phyloP scores from a whole-genome alignment of 2,888 invertebrate species.

The Drosophila longiperda region DNA sequence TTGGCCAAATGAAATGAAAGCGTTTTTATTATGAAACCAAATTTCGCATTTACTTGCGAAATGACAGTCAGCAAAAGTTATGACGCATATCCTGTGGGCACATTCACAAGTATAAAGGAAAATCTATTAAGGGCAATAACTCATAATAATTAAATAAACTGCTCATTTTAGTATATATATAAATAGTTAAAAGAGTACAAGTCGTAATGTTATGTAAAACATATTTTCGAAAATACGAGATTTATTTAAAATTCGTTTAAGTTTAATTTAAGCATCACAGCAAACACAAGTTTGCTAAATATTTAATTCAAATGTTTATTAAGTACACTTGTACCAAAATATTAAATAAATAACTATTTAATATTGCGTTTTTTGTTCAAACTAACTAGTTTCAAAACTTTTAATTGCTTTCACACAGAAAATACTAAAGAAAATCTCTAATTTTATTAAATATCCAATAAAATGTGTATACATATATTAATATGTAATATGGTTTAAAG shows the following conservation, averaged over 20 bases:
- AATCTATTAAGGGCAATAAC: neutral
- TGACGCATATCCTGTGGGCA: neutral
- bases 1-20: conserved; percentile 48
- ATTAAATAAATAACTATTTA: neutral
- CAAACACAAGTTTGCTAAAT: neutral
- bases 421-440: neutral
- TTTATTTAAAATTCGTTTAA: neutral
- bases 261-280: neutral
- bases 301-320: neutral
- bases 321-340: neutral
- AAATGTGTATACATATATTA: neutral
- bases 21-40: conserved; percentile 51
- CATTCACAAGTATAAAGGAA: neutral
- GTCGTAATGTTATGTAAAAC: neutral
- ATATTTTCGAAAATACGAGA: neutral
- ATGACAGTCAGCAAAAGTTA: conserved; percentile 8
- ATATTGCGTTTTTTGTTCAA: neutral
- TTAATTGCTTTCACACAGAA: neutral
- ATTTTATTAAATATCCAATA: neutral
- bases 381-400: neutral
- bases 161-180: neutral
- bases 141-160: conserved; percentile 9
- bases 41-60: conserved; percentile 25
- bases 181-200: too few relatives aligned
- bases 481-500: neutral